Base-by-base conservation (phyloP, 2,888 invertebrate genomes). In the Nemotelus nigrinus region DNA sequence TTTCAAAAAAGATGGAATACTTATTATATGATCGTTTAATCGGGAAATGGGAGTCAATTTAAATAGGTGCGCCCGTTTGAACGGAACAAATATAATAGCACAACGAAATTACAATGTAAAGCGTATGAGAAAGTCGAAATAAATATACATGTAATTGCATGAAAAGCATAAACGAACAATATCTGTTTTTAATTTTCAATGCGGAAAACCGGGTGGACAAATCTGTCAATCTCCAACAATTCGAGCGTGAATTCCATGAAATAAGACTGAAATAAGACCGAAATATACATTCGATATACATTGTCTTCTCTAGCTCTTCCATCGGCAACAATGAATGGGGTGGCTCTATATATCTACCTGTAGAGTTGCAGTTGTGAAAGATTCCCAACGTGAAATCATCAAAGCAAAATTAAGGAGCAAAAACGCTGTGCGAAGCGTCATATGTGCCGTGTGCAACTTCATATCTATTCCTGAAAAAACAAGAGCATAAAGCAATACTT, bases 61-160 rank as follows among this genome's bases (percentile, higher is more conserved):
- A 3, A 53, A 25, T 25, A 39, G 70, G 70, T 70, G 70, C 70
- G 39, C 10, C 74, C 63, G 50, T 48, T 60, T 41, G 50, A 48
- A 60, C 74, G 43, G 50, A 41, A 58, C 63, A 74, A 74, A 60
- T 74, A 63, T 63, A 53, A 57, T 57, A 74, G 7, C 0, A 25
- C 68, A 50, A 39, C 60, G 47, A 48, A 74, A 41, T 74, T 60
- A 74, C 25, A 74, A 74, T 74, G 74, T 74, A 74, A 71, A 60
- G 50, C 74, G 74, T 63, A 7, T 63, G 63, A 60, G 53, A 60
- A 60, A 74, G 53, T 47, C 45, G 44, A 72, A 72, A 60, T 60
- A 60, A 60, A 60, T n/a, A 74, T 74, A 74, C 55, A 47, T 70
- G 70, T 70, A 53, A 70, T 39, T 70, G 70, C 74, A 74, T 74